Base-by-base conservation (phyloP, 2,113 vertebrate species). In the Neodon shergylaensis region DNA sequence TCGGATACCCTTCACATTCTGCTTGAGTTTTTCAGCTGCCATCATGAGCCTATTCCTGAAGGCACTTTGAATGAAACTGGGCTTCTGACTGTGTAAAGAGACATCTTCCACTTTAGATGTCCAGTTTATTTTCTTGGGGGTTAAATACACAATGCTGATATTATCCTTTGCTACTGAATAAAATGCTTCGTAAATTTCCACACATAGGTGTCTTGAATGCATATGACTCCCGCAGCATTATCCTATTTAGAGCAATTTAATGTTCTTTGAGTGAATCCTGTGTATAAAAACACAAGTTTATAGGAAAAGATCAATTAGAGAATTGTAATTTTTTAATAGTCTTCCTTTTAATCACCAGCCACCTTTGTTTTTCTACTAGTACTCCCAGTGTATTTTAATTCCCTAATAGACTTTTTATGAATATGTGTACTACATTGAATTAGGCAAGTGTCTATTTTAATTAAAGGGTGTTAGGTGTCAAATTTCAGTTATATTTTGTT, bases 121-220 rank as follows among this genome's bases (percentile, higher is more conserved):
- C 61, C 95, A 63, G 91, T 92, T 97, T 95, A 94, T 97, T 96
- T 97, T 98, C 96, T 88, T 68, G 88, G 93, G 87, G 94, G 92
- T 93, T 98, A 93, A 93, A 95, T 81, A 72, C 66, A 94, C 74
- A 87, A 47, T 85, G 70, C 89, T 96, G 87, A 95, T 94, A 88
- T 88, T 93, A 95, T 76, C 52, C 31, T 97, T 96, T 94, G 68
- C 77, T 74, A 36, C 39, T 95, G 90, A 94, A 90, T 49, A 92
- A 82, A 89, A 91, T 83, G 42, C 68, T 82, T 93, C 65, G 91
- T 77, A 77, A 91, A 95, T 92, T 91, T 84, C 95, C 58, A 87
- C 70, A 81, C 88, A 61, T 94, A 52, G 39, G 54, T 89, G 83
- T 96, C 91, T 95, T 94, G 76, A 86, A 93, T 90, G 83, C 87